These are phyloP conservation scores for Pelmatolapia mariae DNA, from an alignment of 2,113 vertebrate species.

Conservation along the genomic window DNA sequence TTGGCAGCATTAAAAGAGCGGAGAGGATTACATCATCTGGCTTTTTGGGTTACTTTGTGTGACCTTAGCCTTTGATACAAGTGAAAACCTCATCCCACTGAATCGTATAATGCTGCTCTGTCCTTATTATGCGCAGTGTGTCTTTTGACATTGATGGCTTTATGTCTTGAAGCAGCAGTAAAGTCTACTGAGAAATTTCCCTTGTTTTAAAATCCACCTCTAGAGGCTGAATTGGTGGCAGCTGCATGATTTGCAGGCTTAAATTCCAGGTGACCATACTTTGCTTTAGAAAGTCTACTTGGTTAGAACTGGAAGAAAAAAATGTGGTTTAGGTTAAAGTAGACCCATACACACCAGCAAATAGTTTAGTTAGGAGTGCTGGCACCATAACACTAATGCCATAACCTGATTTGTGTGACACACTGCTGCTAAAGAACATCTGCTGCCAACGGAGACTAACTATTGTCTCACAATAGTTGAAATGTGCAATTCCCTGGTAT, in stretches of 20 bases:
- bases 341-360: rapidly evolving
- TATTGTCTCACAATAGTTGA: background rate
- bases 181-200: background rate
- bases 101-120: background rate
- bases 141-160: background rate
- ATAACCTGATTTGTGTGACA: background rate
- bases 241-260: background rate
- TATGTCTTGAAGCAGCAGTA: background rate
- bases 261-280: background rate
- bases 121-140: background rate
- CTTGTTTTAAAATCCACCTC: background rate
- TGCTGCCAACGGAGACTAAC: background rate
- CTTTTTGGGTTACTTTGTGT: background rate
- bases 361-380: background rate
- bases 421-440: background rate
- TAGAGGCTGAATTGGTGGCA: background rate
- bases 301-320: rapidly evolving
- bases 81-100: background rate
- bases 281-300: background rate
- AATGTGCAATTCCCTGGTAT: rapidly evolving
- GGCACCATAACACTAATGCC: background rate
- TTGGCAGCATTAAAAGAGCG: rapidly evolving
- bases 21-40: background rate
- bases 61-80: background rate
- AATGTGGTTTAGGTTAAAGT: background rate